These are phyloP conservation scores for Grammomys dolichurus DNA, from an alignment of 2,113 vertebrate genomes.

Conservation along the genomic window DNA sequence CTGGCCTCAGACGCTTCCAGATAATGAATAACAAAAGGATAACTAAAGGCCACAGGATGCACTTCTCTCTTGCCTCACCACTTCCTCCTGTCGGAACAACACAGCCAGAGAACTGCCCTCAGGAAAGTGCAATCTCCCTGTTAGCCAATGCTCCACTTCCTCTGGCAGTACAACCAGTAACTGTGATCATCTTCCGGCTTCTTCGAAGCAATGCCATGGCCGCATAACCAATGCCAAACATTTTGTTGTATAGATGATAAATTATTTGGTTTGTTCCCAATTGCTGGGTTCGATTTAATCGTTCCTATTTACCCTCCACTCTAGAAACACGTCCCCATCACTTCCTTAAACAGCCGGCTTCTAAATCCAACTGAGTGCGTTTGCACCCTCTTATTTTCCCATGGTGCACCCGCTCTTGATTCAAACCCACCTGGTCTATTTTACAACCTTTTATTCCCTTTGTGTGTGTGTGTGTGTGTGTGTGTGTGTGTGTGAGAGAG, in stretches of 20 bases:
- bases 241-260: background rate
- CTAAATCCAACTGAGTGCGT: background rate
- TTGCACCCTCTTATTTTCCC: background rate
- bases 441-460: background rate
- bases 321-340: background rate
- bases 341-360: background rate
- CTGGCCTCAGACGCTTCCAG: background rate
- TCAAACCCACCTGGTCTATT: background rate
- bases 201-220: background rate
- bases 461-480: too few relatives aligned
- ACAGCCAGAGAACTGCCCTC: background rate
- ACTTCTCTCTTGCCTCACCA: background rate
- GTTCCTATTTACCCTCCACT: background rate
- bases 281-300: background rate
- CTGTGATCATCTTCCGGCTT: background rate
- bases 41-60: background rate
- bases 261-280: background rate
- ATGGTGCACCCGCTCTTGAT: background rate
- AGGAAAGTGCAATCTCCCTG: background rate
- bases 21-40: background rate
- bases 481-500: background rate
- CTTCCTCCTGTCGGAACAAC: background rate
- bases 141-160: background rate
- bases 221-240: background rate
- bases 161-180: background rate